Evolutionary conservation across 2,888 invertebrate species (phyloP).

Genomic region (Noctua pronuba): DNA sequence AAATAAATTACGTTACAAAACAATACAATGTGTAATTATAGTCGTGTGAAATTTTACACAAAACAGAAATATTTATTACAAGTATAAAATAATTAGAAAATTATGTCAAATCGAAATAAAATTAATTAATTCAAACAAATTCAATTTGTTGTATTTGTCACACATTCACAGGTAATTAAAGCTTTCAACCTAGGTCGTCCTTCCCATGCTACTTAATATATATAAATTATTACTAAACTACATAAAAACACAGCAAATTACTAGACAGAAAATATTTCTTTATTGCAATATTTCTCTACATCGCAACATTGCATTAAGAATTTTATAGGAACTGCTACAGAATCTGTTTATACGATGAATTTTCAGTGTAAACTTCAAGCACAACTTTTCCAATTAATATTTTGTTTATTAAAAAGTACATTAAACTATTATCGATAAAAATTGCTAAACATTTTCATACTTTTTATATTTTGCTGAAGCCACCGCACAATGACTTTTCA

Average conservation of each 20-base stretch:
- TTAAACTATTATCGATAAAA: slow-evolving; percentile 30
- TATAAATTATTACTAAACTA: too few relatives aligned
- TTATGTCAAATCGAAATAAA: too few relatives aligned
- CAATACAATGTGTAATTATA: too few relatives aligned
- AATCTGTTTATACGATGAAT: not conserved
- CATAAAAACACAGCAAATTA: not conserved
- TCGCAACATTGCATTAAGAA: slow-evolving; percentile 2
- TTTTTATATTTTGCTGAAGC: slow-evolving; percentile 17
- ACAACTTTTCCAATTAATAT: not conserved
- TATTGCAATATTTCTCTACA: slow-evolving; percentile 9
- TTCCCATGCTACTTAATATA: too few relatives aligned
- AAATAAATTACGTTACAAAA: too few relatives aligned
- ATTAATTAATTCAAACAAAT: too few relatives aligned
- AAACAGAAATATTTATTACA: too few relatives aligned
- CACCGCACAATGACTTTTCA: slow-evolving; percentile 44
- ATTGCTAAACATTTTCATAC: slow-evolving; percentile 14
- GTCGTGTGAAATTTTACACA: too few relatives aligned
- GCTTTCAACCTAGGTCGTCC: not conserved
- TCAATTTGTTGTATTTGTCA: too few relatives aligned
- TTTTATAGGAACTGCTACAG: slow-evolving; percentile 12
- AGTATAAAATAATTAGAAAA: too few relatives aligned
- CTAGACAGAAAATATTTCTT: not conserved
- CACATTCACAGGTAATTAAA: not conserved
- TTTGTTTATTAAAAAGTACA: slow-evolving; percentile 8
- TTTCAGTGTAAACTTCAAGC: not conserved